Base-by-base conservation (phyloP, 2,888 invertebrate species). In the Meliscaeva auricollis region DNA sequence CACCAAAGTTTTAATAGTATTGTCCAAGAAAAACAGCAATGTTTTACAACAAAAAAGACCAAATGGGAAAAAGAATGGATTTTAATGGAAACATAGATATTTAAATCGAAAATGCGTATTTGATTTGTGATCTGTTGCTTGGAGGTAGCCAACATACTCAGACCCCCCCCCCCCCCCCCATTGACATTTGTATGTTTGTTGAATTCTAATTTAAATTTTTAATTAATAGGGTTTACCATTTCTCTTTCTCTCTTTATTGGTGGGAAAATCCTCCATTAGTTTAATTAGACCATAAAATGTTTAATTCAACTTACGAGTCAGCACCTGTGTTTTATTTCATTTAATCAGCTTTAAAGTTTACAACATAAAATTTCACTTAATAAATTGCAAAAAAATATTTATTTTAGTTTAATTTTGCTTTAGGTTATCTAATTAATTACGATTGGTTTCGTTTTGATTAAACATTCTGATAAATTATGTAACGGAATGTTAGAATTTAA, bases 81-180 rank as follows among this genome's bases (percentile, higher is more conserved):
- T 78, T 66, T 13, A 69, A 78, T 78, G 62, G 44, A 74, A 74
- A 38, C 7, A 58, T 64, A 74, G 58, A 78, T 78, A 38, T 73
- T 73, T 52, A 54, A 72, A 68, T 46, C 58, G 60, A 58, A 70
- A 79, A 69, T 74, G 62, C 15, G 58, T 17, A 56, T 62, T 64
- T 54, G 48, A 74, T 64, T 74, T 54, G 50, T 62, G 62, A 62
- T 62, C n/a, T 60, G 11, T 5, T 48, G 5, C 20, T 32, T n/a
- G 54, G 30, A 30, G n/a, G 54, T 9, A 50, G 7, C 35, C 2
- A 0, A 48, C 9, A 9, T 1, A 9, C 3, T 38, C n/a, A 22
- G n/a, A n/a, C n/a, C 6, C 2, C 54, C 15, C 7, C n/a, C 13
- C 9, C n/a, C 5, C n/a, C n/a, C 58, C 20, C 13, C 41, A n/a